Percentiles rank a stretch among this genome's conserved stretches.
These are phyloP conservation scores for Brenthis daphne DNA, from an alignment of 2,888 invertebrate genomes.

Conservation along the genomic window DNA sequence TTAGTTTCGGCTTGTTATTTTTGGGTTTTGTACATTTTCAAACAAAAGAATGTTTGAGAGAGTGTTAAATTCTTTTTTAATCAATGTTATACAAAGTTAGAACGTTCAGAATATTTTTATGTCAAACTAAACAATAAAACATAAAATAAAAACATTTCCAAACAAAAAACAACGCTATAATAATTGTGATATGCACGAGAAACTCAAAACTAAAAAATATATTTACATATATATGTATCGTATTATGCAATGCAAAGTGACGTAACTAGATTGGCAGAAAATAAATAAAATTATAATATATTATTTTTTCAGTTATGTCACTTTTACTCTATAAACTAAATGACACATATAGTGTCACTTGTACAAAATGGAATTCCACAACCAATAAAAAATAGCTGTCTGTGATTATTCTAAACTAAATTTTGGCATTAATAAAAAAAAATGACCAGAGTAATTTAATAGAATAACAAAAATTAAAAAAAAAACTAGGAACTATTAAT, in stretches of 20 bases:
- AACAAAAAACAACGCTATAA: neutral
- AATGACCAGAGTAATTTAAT: constrained; percentile 26
- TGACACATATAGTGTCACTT: constrained; percentile 5
- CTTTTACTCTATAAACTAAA: neutral
- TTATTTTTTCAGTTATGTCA: neutral
- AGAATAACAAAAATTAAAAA: constrained; percentile 11
- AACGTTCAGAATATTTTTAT: no score
- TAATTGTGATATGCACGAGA: constrained; percentile 1
- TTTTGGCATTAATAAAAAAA: constrained; percentile 3
- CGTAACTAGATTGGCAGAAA: neutral
- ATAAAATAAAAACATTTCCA: neutral
- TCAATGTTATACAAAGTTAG: no score
- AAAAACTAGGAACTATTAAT: constrained; percentile 26
- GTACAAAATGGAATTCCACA: constrained; percentile 24
- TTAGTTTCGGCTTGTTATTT: constrained; percentile 11
- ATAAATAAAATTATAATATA: neutral
- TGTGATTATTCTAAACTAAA: neutral
- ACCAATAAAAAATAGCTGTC: constrained; percentile 26
- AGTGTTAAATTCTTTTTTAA: neutral
- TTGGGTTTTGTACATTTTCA: constrained; percentile 1
- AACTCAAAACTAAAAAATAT: neutral
- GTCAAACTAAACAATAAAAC: neutral
- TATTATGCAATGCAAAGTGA: neutral
- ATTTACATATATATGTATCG: constrained; percentile 2
- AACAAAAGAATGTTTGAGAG: neutral